These are phyloP conservation scores for Aphyosemion australe DNA, from an alignment of 2,113 vertebrate genomes.

Conservation along the genomic window DNA sequence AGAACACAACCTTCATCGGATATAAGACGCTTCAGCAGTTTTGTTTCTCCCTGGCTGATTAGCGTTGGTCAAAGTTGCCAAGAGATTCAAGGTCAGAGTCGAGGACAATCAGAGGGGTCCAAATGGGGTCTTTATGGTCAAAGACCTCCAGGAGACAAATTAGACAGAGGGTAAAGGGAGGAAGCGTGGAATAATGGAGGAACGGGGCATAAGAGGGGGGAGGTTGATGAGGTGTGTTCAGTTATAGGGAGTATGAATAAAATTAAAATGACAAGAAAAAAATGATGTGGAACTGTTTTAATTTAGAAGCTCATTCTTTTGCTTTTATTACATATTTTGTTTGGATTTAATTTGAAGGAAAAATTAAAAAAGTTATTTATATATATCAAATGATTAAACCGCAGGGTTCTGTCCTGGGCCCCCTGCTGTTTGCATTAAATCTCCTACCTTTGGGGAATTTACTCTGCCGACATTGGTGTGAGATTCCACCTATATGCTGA, in stretches of 20 bases:
- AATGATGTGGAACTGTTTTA: background rate
- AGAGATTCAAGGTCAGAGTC: constrained; percentile 20
- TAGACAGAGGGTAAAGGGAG: constrained; percentile 8
- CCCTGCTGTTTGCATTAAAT: too few species aligned
- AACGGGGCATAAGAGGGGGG: background rate
- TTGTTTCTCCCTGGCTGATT: constrained; percentile 23
- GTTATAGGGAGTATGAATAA: background rate
- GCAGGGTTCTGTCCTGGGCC: too few species aligned
- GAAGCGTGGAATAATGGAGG: constrained; percentile 1
- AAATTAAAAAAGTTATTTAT: too few species aligned
- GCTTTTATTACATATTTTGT: too few species aligned
- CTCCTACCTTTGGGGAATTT: too few species aligned
- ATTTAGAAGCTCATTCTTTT: too few species aligned
- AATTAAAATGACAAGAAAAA: constrained; percentile 5
- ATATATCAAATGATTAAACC: too few species aligned
- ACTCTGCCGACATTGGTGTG: too few species aligned
- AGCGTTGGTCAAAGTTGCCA: constrained; percentile 2
- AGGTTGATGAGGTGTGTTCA: constrained; percentile 7
- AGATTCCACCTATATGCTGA: too few species aligned
- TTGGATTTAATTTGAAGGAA: too few species aligned
- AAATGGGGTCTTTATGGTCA: constrained; percentile 25
- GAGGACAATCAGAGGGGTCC: constrained; percentile 37
- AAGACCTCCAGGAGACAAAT: constrained; percentile 41
- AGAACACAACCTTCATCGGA: background rate
- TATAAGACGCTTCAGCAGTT: background rate